Conservation (phyloP, 92 coral and sea anemone genomes). For the Umimayanthus kanabou region DNA sequence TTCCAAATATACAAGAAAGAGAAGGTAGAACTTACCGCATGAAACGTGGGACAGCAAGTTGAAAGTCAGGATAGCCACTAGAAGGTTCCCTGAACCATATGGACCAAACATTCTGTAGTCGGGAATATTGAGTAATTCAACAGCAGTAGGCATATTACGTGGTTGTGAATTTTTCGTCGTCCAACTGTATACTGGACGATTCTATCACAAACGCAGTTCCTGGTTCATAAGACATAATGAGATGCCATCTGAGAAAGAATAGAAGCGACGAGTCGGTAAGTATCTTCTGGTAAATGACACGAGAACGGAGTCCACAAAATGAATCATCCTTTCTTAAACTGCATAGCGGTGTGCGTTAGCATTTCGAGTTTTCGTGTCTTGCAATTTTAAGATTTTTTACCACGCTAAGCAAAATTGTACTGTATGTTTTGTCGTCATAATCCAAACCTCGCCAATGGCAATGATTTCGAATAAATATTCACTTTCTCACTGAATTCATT, state of each 20-base stretch:
- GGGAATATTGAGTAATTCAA: background rate
- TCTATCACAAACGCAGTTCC: background rate
- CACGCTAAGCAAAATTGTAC: background rate
- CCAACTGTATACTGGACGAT: background rate
- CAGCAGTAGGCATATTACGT: background rate
- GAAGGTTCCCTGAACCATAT: background rate
- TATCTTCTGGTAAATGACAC: background rate
- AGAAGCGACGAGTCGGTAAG: constrained; percentile 7
- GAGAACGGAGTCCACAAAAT: background rate
- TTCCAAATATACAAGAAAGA: background rate
- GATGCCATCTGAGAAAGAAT: constrained; percentile 16
- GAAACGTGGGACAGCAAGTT: background rate
- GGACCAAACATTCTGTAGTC: background rate
- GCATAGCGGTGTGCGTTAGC: background rate
- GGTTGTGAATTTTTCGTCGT: background rate
- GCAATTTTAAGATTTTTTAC: background rate
- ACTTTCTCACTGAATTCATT: constrained; percentile 4
- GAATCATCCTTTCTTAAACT: background rate
- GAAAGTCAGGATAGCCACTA: background rate
- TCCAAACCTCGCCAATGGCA: background rate
- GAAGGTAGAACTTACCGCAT: constrained; percentile 9
- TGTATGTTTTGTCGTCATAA: background rate
- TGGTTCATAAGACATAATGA: constrained; percentile 12
- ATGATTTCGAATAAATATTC: background rate
- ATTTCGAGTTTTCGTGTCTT: background rate